Evolutionary conservation across 2,797 vertebrate species (phyloP).

Genomic region (Typhlichthys eigenmanni): DNA sequence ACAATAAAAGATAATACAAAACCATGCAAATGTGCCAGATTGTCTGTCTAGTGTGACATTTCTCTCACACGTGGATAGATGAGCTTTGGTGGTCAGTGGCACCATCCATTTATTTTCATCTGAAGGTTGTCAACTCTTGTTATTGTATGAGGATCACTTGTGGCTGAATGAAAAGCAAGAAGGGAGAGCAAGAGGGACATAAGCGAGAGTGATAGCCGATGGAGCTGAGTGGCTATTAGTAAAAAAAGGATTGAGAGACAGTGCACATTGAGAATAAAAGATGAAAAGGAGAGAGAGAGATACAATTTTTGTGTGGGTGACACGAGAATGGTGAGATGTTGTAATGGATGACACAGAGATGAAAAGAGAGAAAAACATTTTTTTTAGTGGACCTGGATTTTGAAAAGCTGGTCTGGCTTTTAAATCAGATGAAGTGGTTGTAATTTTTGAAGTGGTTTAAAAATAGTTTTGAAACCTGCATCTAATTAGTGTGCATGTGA

Average conservation of each 20-base stretch:
- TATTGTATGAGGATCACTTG: not conserved
- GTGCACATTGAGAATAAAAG: not conserved
- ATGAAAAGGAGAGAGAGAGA: not conserved
- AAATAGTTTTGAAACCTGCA: slow-evolving; percentile 13
- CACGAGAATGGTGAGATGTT: not conserved
- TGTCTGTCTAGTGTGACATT: not conserved
- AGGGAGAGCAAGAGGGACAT: not conserved
- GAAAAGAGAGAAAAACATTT: slow-evolving; percentile 3
- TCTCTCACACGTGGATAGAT: not conserved
- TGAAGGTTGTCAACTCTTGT: not conserved
- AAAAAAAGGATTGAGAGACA: not conserved
- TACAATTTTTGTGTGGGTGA: not conserved
- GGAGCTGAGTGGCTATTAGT: not conserved
- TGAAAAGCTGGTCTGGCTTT: not conserved
- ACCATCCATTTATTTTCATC: not conserved
- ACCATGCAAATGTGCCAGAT: not conserved
- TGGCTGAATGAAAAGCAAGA: not conserved
- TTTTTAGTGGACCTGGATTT: not conserved
- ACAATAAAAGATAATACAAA: no score
- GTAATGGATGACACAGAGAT: slow-evolving; percentile 5
- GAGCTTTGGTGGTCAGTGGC: not conserved
- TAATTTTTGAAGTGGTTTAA: not conserved
- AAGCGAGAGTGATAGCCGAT: not conserved
- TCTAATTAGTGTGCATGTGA: slow-evolving; percentile 23
- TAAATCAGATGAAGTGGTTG: slow-evolving; percentile 8